Conservation (phyloP, 2,797 vertebrate species). For the Cirrhinus mrigala region DNA sequence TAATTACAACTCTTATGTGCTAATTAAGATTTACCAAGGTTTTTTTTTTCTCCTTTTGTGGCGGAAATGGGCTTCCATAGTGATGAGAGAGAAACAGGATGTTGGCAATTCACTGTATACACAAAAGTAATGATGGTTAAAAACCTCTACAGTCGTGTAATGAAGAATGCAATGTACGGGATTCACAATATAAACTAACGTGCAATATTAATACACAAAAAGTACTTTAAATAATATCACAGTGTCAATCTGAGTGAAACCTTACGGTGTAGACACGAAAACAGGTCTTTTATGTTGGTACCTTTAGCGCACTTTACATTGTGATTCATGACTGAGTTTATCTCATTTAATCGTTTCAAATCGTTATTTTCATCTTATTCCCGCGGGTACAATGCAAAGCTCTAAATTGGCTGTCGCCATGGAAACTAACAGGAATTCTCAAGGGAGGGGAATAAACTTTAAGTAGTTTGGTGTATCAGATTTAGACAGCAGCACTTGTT, state of each 20-base stretch:
- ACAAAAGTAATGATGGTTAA: neutral
- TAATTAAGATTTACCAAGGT: neutral
- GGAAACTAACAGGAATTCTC: constrained; percentile 1
- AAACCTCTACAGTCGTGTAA: neutral
- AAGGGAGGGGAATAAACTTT: constrained; percentile 15
- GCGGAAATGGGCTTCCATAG: neutral
- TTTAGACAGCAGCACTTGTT: constrained; percentile 33
- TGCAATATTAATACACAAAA: neutral
- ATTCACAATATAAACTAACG: neutral
- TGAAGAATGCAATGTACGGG: neutral
- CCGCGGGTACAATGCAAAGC: neutral
- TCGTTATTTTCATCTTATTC: neutral
- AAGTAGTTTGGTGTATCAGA: constrained; percentile 29
- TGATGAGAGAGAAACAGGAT: neutral
- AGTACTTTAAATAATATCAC: neutral
- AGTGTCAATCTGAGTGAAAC: neutral
- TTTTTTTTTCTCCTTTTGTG: neutral
- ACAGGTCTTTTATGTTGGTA: neutral
- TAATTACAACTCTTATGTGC: neutral
- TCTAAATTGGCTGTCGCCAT: neutral
- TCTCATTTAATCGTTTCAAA: neutral
- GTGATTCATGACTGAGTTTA: neutral
- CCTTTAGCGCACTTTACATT: neutral
- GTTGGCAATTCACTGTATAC: neutral
- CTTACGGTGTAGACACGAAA: neutral